Evolutionary conservation across 2,797 vertebrate genomes (phyloP).

Genomic region (Staurois parvus): DNA sequence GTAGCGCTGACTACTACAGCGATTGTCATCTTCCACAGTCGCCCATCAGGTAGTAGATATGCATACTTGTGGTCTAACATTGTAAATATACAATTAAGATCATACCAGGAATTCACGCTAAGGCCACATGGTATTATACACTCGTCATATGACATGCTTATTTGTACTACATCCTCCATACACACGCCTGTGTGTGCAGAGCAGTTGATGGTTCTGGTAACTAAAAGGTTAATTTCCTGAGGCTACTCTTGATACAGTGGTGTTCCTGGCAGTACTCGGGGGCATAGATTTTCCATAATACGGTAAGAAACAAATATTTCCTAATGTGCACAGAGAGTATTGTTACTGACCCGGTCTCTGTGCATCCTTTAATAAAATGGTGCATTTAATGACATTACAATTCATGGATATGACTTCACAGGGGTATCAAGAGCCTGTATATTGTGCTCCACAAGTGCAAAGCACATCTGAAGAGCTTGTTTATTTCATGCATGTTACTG

Average conservation of each 20-base stretch:
- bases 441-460: not conserved
- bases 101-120: too few relatives aligned
- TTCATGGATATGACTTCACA: conserved; percentile 60
- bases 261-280: conserved; percentile 20
- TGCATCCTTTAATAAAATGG: conserved; percentile 43
- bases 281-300: conserved; percentile 21
- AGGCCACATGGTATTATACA: too few relatives aligned
- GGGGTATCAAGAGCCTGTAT: conserved; percentile 8
- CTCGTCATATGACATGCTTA: too few relatives aligned
- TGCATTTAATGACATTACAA: conserved; percentile 52
- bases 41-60: too few relatives aligned
- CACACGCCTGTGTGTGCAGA: not conserved
- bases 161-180: too few relatives aligned
- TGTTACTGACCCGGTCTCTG: conserved; percentile 27
- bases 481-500: conserved; percentile 19
- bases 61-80: too few relatives aligned
- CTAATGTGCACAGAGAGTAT: conserved; percentile 38
- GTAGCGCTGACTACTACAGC: too few relatives aligned
- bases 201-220: not conserved
- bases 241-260: not conserved
- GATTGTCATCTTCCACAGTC: too few relatives aligned
- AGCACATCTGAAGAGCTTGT: not conserved
- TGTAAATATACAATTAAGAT: too few relatives aligned
- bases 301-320: conserved; percentile 33
- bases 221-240: conserved; percentile 3